phyloP scores from a whole-genome alignment of 2,888 invertebrate species.

The Gerris lacustris region DNA sequence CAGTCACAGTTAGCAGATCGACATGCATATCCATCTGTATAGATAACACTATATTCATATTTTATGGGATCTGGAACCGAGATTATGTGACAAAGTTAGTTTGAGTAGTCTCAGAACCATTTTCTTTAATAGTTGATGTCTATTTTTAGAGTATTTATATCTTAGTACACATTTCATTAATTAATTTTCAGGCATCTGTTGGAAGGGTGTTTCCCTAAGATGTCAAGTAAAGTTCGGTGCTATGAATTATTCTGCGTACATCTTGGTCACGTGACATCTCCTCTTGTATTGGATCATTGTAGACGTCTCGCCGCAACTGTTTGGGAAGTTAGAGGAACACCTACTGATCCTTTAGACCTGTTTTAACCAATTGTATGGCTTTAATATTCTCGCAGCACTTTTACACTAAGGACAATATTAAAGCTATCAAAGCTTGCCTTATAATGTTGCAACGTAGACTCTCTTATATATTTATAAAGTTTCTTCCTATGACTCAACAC shows the following conservation, averaged over 20 bases:
- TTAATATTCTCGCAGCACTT: background rate
- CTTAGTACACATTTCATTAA: too few species aligned
- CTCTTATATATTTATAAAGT: too few species aligned
- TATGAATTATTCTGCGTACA: slow-evolving; percentile 75
- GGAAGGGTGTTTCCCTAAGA: slow-evolving; percentile 55
- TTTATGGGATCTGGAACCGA: too few species aligned
- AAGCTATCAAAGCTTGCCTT: background rate
- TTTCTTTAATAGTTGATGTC: too few species aligned
- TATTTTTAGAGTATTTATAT: too few species aligned
- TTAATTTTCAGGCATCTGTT: slow-evolving; percentile 44
- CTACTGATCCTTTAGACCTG: slow-evolving; percentile 49
- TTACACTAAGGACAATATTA: background rate
- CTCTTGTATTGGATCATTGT: slow-evolving; percentile 72
- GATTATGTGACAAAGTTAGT: too few species aligned
- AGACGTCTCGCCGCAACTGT: slow-evolving; percentile 68
- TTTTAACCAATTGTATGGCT: slow-evolving; percentile 36
- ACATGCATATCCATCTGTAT: too few species aligned
- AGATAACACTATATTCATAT: too few species aligned
- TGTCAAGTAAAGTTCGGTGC: slow-evolving; percentile 51
- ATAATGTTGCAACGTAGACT: too few species aligned
- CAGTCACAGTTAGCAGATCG: too few species aligned
- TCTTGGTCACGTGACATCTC: slow-evolving; percentile 66
- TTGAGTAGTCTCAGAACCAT: too few species aligned
- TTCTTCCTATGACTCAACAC: too few species aligned
- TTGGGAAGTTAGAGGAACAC: slow-evolving; percentile 56